Evolutionary conservation across 2,113 vertebrate species (phyloP), one percentile per base, ranked within the genome.

Genomic region (Plotosus lineatus): DNA sequence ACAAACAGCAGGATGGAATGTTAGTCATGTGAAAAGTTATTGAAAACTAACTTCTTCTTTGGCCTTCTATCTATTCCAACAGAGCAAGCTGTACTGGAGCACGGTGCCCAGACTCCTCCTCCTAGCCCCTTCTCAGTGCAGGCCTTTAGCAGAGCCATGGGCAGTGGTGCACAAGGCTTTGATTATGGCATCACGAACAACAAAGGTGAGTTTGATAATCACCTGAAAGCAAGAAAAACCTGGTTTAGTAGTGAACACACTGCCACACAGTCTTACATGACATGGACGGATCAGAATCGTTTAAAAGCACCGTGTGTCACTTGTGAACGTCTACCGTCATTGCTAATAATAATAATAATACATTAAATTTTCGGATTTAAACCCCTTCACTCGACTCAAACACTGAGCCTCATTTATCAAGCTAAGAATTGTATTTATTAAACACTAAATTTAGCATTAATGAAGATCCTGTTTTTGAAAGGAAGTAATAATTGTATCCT

Each of bases 91-190:
- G 90, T 96, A 83, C 89, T 97, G 84, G 98, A 98, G 86, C 97
- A 96, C 4, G 96, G 94, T 82, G 93, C 94, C 65, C 97, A 98
- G 88, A 98, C 97, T 40, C 97, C 98, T 46, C 98, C 98, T 10
- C 96, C 97, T 72, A 99, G 98, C 90, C 98, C 98, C 44, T 99
- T 99, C 88, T 98, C 97, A 78, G 92, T 98, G 74, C 97, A 97
- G 91, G 94, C 95, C 83, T 99, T 99, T 92, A 96, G 93, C 90
- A 96, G 95, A 86, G 94, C 92, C 21, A 88, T 95, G 31, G 92
- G 90, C 50, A 96, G 92, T 84, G 96, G 96, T 50, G 95, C 95
- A 14, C 96, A 98, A 90, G 98, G 98, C 85, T 98, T 98, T 90
- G 98, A 99, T 91, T 99, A 99, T 78, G 96, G 96, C 82, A 94